Evolutionary conservation across 2,113 vertebrate species (phyloP), one percentile per base, ranked within the genome.

Genomic region (Opisthocomus hoazin): DNA sequence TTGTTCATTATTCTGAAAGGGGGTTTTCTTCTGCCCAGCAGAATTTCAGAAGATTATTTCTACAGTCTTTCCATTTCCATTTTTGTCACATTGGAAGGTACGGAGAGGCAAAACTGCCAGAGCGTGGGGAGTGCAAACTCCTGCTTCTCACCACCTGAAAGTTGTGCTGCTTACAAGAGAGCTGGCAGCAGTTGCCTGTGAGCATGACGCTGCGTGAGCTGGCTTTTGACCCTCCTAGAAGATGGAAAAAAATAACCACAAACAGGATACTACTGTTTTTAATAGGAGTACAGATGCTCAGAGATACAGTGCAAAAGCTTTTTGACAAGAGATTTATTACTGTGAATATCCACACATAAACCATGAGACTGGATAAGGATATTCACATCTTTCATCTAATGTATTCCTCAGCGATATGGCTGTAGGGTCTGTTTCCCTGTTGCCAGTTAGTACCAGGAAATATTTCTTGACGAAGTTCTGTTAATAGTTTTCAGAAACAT

Each of bases 401-500:
- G 6, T 94, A 37, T 27, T 90, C 63, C 84, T 92, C 32, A 18
- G 81, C 84, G 82, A 79, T 22, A 51, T 1, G 58, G 34, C 18
- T 92, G 69, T 43, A 51, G 79, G 86, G 84, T 85, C 65, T 86
- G 60, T 94, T 95, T 94, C 26, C 71, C 50, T 89, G 73, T 46
- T 90, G 76, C 37, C 90, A 34, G 46, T 60, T 95, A 78, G 46
- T 51, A 88, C 20, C 70, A 56, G 70, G 87, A 90, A 76, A 86
- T 89, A 96, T 51, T 79, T 91, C 90, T 95, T 86, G 93, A 85
- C 91, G 87, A 81, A 95, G 95, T 63, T 77, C 43, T 53, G 53
- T 85, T 91, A 84, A 84, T 56, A 87, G 83, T 64, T 75, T 97
- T 93, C 94, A 95, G 90, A 97, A 95, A 93, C 87, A 94, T 96